Conservation (phyloP, 2,888 invertebrate species). For the Tanytarsus gracilentus region DNA sequence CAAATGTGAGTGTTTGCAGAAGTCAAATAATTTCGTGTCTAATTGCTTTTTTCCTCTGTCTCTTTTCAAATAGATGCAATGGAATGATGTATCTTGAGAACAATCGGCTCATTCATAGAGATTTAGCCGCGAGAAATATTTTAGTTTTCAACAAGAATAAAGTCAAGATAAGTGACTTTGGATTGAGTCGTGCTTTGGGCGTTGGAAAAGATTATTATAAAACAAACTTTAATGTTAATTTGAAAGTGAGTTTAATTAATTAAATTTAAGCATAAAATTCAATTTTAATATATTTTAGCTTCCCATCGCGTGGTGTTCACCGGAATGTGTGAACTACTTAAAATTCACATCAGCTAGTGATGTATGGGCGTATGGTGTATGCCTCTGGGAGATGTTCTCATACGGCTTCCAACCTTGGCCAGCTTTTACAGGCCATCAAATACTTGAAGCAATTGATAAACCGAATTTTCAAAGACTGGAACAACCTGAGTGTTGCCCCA, state of each 20-base stretch:
- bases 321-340: slow-evolving; percentile 92
- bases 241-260: no score
- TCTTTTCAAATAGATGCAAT: slow-evolving; percentile 52
- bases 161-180: slow-evolving; percentile 93
- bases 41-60: slow-evolving; percentile 15
- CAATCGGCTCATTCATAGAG: slow-evolving; percentile 93
- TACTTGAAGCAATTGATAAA: slow-evolving; percentile 88
- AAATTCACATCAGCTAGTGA: slow-evolving; percentile 95
- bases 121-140: slow-evolving; percentile 95
- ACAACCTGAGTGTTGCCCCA: slow-evolving; percentile 89
- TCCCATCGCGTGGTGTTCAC: slow-evolving; percentile 98
- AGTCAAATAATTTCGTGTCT: neutral
- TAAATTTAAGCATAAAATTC: no score
- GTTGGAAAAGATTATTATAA: slow-evolving; percentile 99
- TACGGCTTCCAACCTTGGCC: slow-evolving; percentile 99
- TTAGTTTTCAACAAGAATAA: slow-evolving; percentile 92
- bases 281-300: no score
- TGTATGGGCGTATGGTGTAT: slow-evolving; percentile 96
- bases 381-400: slow-evolving; percentile 99
- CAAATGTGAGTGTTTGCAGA: slow-evolving; percentile 52
- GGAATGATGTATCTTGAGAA: slow-evolving; percentile 97
- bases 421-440: slow-evolving; percentile 86
- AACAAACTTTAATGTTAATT: slow-evolving; percentile 93
- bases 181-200: slow-evolving; percentile 87
- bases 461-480: slow-evolving; percentile 84